phyloP scores from a whole-genome alignment of 2,888 invertebrate genomes.

The Subacronicta megacephala region DNA sequence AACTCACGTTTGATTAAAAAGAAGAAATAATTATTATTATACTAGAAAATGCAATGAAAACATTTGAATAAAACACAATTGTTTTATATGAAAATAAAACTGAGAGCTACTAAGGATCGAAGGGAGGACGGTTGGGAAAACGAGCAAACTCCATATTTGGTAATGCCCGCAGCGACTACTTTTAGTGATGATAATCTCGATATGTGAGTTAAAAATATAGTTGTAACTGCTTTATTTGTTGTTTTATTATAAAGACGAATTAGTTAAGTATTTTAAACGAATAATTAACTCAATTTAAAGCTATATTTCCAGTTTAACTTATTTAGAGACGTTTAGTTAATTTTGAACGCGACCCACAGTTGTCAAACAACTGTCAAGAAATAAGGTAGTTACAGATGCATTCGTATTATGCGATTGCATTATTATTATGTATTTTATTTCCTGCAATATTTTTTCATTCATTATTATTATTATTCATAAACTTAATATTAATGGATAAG shows the following conservation, averaged over 20 bases:
- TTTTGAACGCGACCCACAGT: constrained; percentile 71
- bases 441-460: too few species aligned
- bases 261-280: constrained; percentile 39
- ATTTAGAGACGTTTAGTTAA: constrained; percentile 51
- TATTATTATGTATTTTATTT: too few species aligned
- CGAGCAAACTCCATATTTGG: constrained; percentile 92
- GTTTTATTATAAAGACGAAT: constrained; percentile 28
- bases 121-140: constrained; percentile 90
- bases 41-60: constrained; percentile 84
- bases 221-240: constrained; percentile 10
- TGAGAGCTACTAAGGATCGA: constrained; percentile 88
- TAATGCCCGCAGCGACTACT: constrained; percentile 89
- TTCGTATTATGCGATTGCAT: constrained; percentile 50
- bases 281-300: constrained; percentile 36
- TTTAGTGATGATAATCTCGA: constrained; percentile 73
- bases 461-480: not conserved
- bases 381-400: constrained; percentile 50
- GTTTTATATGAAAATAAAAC: constrained; percentile 82
- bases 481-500: not conserved
- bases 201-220: constrained; percentile 50
- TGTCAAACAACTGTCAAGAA: constrained; percentile 62
- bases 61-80: constrained; percentile 84
- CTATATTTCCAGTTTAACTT: constrained; percentile 52
- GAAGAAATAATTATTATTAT: constrained; percentile 79
- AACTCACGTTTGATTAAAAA: constrained; percentile 84